These are phyloP conservation scores for Lagodon rhomboides DNA, from an alignment of 2,797 vertebrate genomes.

Conservation along the genomic window DNA sequence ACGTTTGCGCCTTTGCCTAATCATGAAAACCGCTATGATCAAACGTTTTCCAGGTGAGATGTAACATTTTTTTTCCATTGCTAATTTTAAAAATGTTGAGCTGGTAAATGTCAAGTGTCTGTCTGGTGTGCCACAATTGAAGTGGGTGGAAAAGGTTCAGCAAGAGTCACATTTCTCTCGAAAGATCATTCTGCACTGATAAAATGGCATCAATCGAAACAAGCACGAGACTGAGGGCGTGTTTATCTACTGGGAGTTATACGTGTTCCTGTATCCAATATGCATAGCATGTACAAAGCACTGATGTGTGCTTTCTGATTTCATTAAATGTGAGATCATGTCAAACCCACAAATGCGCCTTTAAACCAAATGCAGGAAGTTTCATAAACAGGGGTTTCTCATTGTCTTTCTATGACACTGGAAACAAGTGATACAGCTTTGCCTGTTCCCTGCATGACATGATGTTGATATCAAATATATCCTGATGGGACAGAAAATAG, in stretches of 20 bases:
- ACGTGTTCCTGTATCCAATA: not conserved
- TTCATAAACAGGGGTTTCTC: not conserved
- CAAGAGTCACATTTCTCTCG: not conserved
- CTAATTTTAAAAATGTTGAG: not conserved
- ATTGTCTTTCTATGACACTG: conserved; percentile 43
- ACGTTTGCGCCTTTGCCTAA: conserved; percentile 20
- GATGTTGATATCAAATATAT: conserved; percentile 47
- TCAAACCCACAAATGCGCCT: not conserved
- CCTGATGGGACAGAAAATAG: conserved; percentile 27
- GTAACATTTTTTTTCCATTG: not conserved
- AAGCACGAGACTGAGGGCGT: conserved; percentile 8
- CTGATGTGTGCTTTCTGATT: too few species aligned
- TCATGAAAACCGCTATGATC: conserved; percentile 34
- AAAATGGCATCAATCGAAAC: conserved; percentile 10
- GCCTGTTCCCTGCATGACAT: conserved; percentile 22
- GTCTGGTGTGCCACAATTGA: not conserved
- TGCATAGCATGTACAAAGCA: conserved; percentile 5
- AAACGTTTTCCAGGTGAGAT: conserved; percentile 41
- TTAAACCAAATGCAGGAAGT: not conserved
- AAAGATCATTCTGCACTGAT: conserved; percentile 11
- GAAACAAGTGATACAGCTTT: conserved; percentile 22
- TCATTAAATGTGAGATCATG: not conserved
- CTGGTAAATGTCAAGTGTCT: not conserved
- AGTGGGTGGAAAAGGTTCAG: conserved; percentile 4
- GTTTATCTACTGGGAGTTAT: not conserved